Percentiles rank a stretch among this genome's conserved stretches.
Evolutionary conservation across 2,797 vertebrate genomes (phyloP).

Genomic region (Varecia variegata): DNA sequence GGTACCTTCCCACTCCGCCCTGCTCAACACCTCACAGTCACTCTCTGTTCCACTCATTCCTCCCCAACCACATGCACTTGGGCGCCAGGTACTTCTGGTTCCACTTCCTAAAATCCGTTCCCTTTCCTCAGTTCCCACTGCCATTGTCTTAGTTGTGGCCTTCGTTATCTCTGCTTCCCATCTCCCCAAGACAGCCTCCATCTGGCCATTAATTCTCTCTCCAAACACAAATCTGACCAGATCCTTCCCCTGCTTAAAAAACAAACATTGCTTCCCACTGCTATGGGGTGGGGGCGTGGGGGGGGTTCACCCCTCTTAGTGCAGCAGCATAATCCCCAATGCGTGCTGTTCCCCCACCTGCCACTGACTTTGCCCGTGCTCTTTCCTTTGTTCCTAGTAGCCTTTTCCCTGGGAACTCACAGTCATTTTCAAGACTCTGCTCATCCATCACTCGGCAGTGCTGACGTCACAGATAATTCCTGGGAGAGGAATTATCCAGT

Average conservation of each 20-base stretch:
- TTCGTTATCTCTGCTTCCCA: background rate
- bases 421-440: background rate
- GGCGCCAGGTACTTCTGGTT: background rate
- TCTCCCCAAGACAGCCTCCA: background rate
- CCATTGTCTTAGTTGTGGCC: background rate
- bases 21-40: background rate
- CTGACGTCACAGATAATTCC: background rate
- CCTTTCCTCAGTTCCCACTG: background rate
- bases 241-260: background rate
- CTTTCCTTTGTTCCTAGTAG: background rate
- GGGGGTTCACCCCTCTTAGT: background rate
- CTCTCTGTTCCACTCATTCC: background rate
- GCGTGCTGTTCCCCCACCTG: background rate
- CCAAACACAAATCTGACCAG: background rate
- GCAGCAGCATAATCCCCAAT: fast-evolving
- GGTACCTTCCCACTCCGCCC: background rate
- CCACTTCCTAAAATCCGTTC: background rate
- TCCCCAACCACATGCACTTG: background rate
- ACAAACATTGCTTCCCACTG: background rate
- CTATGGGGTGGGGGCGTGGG: background rate
- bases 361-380: background rate
- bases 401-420: background rate
- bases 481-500: background rate
- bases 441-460: background rate
- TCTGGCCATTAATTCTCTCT: background rate